Conservation (phyloP, 1,140 invertebrate genomes). For the Trachelipus rathkii region DNA sequence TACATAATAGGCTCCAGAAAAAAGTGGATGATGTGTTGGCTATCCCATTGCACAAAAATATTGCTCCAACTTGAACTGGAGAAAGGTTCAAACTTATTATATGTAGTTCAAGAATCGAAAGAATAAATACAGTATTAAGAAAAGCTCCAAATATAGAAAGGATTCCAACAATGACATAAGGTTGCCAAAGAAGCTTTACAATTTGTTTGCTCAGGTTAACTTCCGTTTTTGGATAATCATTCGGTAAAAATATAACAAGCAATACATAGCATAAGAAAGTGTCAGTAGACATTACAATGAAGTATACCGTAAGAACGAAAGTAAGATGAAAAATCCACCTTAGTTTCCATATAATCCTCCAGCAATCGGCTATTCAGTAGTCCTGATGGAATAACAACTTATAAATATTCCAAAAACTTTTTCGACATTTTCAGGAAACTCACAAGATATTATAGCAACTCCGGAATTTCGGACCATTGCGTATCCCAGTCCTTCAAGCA, state of each 20-base stretch:
- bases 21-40: constrained; percentile 77
- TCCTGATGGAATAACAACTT: constrained; percentile 10
- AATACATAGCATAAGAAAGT: constrained; percentile 45
- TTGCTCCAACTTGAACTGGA: constrained; percentile 70
- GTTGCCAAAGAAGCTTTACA: constrained; percentile 46
- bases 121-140: constrained; percentile 74
- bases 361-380: constrained; percentile 44
- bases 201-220: constrained; percentile 59
- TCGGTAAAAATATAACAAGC: constrained; percentile 58
- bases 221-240: constrained; percentile 52
- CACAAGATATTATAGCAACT: constrained; percentile 14
- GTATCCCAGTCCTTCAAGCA: constrained; percentile 21
- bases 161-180: constrained; percentile 56
- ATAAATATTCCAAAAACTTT: constrained; percentile 8
- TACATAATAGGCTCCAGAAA: constrained; percentile 73
- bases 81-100: constrained; percentile 66
- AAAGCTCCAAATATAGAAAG: constrained; percentile 68
- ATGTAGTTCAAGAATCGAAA: constrained; percentile 76
- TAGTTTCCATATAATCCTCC: constrained; percentile 47
- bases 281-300: too few relatives aligned
- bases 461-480: constrained; percentile 14
- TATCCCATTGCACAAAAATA: constrained; percentile 85
- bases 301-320: constrained; percentile 47
- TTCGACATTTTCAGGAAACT: constrained; percentile 24
- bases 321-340: constrained; percentile 49